Evolutionary conservation across 2,113 vertebrate genomes (phyloP).

Genomic region (Emydocephalus ijimae): DNA sequence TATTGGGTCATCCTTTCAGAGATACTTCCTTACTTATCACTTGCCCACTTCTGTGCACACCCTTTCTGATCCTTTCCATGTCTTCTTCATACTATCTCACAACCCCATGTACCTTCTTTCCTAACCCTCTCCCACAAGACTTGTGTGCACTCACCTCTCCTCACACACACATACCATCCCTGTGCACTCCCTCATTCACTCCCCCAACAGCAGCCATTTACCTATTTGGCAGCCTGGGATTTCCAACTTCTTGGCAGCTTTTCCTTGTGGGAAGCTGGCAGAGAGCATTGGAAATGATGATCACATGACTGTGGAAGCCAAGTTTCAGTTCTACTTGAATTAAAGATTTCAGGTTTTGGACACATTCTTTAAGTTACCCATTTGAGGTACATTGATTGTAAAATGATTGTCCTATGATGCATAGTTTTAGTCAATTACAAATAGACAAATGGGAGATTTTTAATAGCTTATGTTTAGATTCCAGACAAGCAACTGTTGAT

Average conservation of each 20-base stretch:
- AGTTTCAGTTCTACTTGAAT: background rate
- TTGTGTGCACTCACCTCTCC: background rate
- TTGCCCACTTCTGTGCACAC: background rate
- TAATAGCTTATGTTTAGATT: background rate
- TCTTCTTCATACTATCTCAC: background rate
- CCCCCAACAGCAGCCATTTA: background rate
- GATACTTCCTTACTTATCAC: background rate
- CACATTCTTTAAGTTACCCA: background rate
- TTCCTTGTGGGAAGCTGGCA: too few species aligned
- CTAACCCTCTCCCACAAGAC: background rate
- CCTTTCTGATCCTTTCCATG: background rate
- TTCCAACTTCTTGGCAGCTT: background rate
- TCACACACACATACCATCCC: background rate
- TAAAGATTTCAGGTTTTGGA: background rate
- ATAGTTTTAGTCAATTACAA: background rate
- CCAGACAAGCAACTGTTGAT: background rate
- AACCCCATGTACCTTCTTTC: background rate
- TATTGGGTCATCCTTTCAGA: background rate
- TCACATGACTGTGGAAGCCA: background rate
- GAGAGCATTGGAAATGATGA: background rate
- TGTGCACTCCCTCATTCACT: background rate
- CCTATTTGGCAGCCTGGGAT: background rate
- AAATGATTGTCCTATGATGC: background rate
- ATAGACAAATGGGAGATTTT: background rate
- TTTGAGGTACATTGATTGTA: background rate